Percentiles rank a stretch among this genome's conserved stretches.
Conservation (phyloP, 2,113 vertebrate species). For the Brachirus orientalis region DNA sequence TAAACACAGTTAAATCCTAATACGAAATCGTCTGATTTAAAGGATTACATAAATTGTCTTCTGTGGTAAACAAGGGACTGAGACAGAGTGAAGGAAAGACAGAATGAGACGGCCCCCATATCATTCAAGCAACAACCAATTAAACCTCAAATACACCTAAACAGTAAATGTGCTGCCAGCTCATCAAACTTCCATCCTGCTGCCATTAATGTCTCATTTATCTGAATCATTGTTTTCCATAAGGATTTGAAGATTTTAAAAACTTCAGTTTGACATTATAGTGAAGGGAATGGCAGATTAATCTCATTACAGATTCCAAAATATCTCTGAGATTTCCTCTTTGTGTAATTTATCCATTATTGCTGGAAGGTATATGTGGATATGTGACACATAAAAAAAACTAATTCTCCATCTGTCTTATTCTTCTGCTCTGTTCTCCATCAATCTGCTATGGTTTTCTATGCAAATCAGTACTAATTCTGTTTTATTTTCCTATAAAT, state of each 20-base stretch:
- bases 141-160: constrained; percentile 2
- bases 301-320: no score
- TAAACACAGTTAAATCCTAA: constrained; percentile 3
- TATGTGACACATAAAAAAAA: no score
- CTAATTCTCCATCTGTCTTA: no score
- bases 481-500: no score
- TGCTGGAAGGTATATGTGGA: no score
- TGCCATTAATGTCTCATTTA: constrained; percentile 1
- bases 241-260: neutral
- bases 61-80: constrained; percentile 17
- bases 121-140: constrained; percentile 5
- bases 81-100: neutral
- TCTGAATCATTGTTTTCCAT: neutral
- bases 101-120: neutral
- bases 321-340: no score
- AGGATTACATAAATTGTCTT: constrained; percentile 2
- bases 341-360: no score
- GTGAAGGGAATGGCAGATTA: no score
- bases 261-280: no score
- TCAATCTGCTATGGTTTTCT: no score
- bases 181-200: constrained; percentile 10
- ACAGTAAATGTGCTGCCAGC: constrained; percentile 1
- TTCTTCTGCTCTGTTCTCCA: no score
- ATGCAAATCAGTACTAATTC: no score
- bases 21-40: constrained; percentile 4